phyloP scores from a whole-genome alignment of 30 jellyfish, hydroid and myxozoan genomes.

The Aurelia coerulea region DNA sequence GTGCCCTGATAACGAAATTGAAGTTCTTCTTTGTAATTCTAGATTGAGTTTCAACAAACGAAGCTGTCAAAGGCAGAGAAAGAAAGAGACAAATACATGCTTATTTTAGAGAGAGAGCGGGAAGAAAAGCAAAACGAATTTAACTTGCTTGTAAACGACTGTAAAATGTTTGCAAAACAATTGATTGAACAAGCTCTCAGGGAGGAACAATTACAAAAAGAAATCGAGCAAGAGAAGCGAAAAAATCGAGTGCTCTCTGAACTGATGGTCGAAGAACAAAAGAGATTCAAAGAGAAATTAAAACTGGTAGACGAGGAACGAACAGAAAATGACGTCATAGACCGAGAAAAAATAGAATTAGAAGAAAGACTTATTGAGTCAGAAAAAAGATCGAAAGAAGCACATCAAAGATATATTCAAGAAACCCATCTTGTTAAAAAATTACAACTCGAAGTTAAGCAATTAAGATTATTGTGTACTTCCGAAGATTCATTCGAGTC shows the following conservation, averaged over 20 bases:
- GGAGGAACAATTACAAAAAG: slow-evolving; percentile 75
- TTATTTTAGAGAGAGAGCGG: slow-evolving; percentile 74
- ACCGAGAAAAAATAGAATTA: slow-evolving; percentile 65
- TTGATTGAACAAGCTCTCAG: slow-evolving; percentile 74
- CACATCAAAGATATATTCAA: slow-evolving; percentile 70
- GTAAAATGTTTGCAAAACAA: slow-evolving; percentile 87
- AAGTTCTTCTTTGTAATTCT: neutral
- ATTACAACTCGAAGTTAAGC: slow-evolving; percentile 72
- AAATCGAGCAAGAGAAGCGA: slow-evolving; percentile 85
- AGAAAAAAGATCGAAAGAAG: slow-evolving; percentile 73
- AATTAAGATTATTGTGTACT: slow-evolving; percentile 40
- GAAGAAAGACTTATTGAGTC: slow-evolving; percentile 58
- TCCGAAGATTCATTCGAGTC: slow-evolving; percentile 68
- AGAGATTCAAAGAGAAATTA: slow-evolving; percentile 79
- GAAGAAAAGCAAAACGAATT: slow-evolving; percentile 78
- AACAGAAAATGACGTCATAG: slow-evolving; percentile 56
- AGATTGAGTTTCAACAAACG: slow-evolving; percentile 90
- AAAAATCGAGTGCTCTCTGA: slow-evolving; percentile 83
- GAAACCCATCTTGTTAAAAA: slow-evolving; percentile 64
- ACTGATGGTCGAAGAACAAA: slow-evolving; percentile 90
- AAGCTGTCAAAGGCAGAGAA: slow-evolving; percentile 83
- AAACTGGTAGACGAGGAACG: slow-evolving; percentile 80
- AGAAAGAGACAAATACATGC: slow-evolving; percentile 70
- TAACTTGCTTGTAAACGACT: slow-evolving; percentile 75
- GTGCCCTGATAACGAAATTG: too few species aligned